Base-by-base conservation (phyloP, 2,797 vertebrate genomes). In the Enteromius unitaeniatus region DNA sequence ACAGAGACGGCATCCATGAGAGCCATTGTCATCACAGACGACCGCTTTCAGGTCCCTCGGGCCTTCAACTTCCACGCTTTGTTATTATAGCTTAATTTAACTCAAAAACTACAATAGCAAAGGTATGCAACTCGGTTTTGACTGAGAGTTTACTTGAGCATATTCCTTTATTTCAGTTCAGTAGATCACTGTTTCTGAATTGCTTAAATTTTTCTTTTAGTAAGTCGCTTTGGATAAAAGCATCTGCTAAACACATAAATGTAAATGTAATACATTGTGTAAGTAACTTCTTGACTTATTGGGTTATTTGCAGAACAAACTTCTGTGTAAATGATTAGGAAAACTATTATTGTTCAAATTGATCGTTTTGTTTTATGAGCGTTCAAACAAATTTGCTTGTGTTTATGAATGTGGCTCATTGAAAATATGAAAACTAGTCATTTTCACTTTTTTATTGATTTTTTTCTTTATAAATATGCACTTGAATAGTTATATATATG, bases 51-150 rank as follows among this genome's bases (percentile, higher is more conserved):
- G 87, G 84, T 87, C 91, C 90, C 90, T 87, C 28, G 84, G 89
- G 88, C 90, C 90, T 90, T 81, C 9, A 15, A 84, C 86, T 88
- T 88, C 67, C 92, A 93, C 85, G 89, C 89, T 93, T 88, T 89
- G 86, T 89, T 86, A 79, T 23, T n/a, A n/a, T 68, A 78, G 49
- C 31, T 60, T 42, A 82, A 34, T 53, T 81, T 82, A 78, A 58
- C 75, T 86, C 65, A 64, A 81, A 7, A 26, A 67, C 64, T 70
- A 80, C 42, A 83, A 34, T 11, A 65, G 76, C 37, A 31, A 58
- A 67, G 31, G 47, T 42, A 82, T 51, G 53, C 45, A 13, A 17
- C 15, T 5, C 40, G 1, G 23, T 21, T 42, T 60, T 42, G 11
- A 15, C 58, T 31, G n/a, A 21, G 21, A 13, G 1, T 17, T 47